phyloP scores from a whole-genome alignment of 2,797 vertebrate genomes.

The Poecilia velifera region DNA sequence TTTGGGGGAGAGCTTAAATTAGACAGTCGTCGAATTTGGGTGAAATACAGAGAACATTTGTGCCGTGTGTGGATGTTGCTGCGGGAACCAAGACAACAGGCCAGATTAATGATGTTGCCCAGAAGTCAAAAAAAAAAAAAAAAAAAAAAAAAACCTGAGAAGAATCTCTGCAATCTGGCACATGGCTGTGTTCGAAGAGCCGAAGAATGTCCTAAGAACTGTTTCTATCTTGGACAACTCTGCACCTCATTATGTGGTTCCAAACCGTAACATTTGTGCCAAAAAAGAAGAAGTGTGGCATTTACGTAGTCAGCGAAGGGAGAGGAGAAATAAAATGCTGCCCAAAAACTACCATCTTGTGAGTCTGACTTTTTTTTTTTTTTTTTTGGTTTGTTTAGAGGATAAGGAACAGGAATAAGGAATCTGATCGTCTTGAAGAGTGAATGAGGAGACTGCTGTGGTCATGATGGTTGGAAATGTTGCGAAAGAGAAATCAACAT shows the following conservation, averaged over 20 bases:
- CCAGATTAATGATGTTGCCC: slow-evolving; percentile 15
- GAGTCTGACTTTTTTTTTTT: background rate
- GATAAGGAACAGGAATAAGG: background rate
- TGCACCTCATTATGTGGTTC: slow-evolving; percentile 1
- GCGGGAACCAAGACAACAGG: slow-evolving; percentile 7
- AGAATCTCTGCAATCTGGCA: slow-evolving; percentile 7
- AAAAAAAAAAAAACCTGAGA: background rate
- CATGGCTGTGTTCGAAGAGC: background rate
- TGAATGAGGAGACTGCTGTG: background rate
- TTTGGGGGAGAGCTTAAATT: slow-evolving; percentile 38
- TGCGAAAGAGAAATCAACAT: background rate
- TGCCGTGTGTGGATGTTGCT: slow-evolving; percentile 20
- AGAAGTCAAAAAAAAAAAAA: background rate
- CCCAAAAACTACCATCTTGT: background rate
- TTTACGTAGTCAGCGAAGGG: background rate
- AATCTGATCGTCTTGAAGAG: background rate
- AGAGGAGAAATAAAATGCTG: background rate
- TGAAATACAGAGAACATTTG: slow-evolving; percentile 19
- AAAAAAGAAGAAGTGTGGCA: background rate
- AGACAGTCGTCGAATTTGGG: slow-evolving; percentile 30
- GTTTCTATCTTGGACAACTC: slow-evolving; percentile 3
- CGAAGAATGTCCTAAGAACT: background rate
- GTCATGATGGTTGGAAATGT: background rate
- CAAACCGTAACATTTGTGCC: background rate
- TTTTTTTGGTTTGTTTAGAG: too few species aligned